These are phyloP conservation scores for Phyllostomus hastatus DNA, from an alignment of 2,113 vertebrate genomes.

Conservation along the genomic window DNA sequence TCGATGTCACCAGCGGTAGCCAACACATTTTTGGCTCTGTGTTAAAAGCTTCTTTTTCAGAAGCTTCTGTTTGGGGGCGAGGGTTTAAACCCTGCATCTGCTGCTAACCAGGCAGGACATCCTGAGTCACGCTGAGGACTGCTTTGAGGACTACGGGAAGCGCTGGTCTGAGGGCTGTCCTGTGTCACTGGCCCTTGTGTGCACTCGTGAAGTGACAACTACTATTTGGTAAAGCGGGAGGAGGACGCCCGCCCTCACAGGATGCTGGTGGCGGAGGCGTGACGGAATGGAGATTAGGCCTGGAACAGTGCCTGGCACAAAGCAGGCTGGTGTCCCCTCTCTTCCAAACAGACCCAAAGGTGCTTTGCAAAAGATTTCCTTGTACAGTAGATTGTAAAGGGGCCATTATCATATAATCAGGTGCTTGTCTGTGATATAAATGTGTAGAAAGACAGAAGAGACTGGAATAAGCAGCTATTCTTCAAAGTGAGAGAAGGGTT, in stretches of 20 bases:
- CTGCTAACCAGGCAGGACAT: background rate
- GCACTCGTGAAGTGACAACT: background rate
- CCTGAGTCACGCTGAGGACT: background rate
- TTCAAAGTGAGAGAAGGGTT: background rate
- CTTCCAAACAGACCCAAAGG: background rate
- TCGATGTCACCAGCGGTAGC: background rate
- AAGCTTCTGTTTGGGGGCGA: background rate
- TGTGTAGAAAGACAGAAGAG: background rate
- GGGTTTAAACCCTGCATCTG: background rate
- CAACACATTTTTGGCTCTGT: background rate
- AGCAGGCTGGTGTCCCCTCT: background rate
- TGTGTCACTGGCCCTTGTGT: background rate
- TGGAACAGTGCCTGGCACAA: background rate
- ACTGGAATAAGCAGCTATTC: background rate
- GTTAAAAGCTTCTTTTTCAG: background rate
- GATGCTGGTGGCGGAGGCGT: background rate
- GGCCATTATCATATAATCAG: accelerated
- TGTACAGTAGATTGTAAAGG: background rate
- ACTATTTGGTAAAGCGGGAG: background rate
- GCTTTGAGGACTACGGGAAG: background rate
- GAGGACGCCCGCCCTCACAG: accelerated
- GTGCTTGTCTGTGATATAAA: background rate
- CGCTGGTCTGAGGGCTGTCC: background rate
- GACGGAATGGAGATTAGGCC: background rate
- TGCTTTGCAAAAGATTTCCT: background rate